These are phyloP conservation scores for Calliphora vomitoria DNA, from an alignment of 2,888 invertebrate species.

Conservation along the genomic window DNA sequence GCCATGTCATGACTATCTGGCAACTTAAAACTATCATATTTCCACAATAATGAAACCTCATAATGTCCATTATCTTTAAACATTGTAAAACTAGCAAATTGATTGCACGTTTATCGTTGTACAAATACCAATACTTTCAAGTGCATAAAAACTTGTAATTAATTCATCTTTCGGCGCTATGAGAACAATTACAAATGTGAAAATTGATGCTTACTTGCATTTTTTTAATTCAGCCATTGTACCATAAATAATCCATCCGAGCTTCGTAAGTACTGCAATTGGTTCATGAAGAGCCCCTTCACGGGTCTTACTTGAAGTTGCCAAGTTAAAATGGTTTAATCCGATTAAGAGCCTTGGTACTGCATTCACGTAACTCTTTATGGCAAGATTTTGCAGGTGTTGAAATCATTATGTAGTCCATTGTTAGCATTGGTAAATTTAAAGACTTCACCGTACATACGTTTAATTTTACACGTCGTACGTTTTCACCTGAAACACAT, in stretches of 20 bases:
- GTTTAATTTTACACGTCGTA: neutral
- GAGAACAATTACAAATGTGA: no score
- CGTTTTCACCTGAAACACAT: neutral
- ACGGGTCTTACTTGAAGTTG: no score
- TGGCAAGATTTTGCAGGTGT: neutral
- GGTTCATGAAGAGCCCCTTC: no score
- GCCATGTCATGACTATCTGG: constrained; percentile 9
- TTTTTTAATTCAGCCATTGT: no score
- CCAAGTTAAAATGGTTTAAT: neutral
- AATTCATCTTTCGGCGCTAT: no score
- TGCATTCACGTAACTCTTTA: neutral
- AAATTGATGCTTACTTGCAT: no score
- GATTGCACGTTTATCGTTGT: no score
- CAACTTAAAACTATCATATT: neutral
- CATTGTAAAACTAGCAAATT: no score
- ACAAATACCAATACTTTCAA: no score
- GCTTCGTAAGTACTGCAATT: no score
- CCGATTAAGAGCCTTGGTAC: neutral
- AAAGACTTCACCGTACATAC: neutral
- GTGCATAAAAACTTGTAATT: no score
- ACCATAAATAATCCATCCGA: no score
- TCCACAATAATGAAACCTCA: neutral
- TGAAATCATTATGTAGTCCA: neutral
- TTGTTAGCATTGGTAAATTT: neutral
- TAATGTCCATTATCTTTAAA: neutral